Conservation (phyloP, 2,113 vertebrate species). For the Gymnocephalus cernua region DNA sequence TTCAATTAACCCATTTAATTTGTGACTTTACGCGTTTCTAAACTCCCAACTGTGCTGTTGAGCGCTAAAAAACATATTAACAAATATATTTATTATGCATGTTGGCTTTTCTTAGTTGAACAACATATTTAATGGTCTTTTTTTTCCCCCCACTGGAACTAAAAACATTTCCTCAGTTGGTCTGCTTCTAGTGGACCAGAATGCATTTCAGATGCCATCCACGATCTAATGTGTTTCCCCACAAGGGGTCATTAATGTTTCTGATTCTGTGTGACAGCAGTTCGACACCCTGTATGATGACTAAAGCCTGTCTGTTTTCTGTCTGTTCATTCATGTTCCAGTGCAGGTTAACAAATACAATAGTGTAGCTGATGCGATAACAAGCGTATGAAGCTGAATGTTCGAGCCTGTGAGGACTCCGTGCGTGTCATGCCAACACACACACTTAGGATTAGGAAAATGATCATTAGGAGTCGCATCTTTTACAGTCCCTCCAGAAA, state of each 20-base stretch:
- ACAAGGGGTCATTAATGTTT: conserved; percentile 5
- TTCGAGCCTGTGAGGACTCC: conserved; percentile 36
- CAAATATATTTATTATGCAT: conserved; percentile 59
- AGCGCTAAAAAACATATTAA: conserved; percentile 38
- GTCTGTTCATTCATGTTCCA: background rate
- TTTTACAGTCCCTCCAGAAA: too few species aligned
- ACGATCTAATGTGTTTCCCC: background rate
- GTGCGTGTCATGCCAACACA: background rate
- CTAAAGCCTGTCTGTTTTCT: conserved; percentile 32
- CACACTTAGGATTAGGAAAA: background rate
- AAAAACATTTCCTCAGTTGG: background rate
- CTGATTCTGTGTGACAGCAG: conserved; percentile 18
- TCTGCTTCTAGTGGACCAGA: conserved; percentile 13
- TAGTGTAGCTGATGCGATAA: conserved; percentile 72
- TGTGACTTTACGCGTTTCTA: conserved; percentile 14
- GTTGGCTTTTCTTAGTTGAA: conserved; percentile 33
- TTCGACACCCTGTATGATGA: conserved; percentile 34
- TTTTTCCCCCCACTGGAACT: conserved; percentile 41
- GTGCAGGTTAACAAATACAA: conserved; percentile 28
- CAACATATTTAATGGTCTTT: conserved; percentile 6
- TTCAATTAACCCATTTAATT: conserved; percentile 15
- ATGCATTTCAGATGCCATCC: background rate
- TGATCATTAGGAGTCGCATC: background rate
- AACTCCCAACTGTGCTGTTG: conserved; percentile 2
- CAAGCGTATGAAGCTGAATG: conserved; percentile 74